Percentiles rank a stretch among this genome's conserved stretches.
phyloP scores from a whole-genome alignment of 30 jellyfish, hydroid and myxozoan genomes.

The Mastigias papua region DNA sequence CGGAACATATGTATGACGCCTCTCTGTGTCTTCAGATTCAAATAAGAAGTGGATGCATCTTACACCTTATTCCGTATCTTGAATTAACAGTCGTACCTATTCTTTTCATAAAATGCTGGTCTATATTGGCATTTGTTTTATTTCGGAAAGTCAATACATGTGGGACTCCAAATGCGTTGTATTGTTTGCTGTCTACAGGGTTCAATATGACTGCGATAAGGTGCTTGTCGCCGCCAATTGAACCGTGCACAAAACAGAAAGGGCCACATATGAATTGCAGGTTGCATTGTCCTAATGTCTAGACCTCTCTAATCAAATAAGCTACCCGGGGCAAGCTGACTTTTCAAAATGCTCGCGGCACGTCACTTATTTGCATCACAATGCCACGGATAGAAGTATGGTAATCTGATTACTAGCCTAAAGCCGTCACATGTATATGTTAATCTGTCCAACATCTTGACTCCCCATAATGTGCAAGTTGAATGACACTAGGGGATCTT shows the following conservation, averaged over 20 bases:
- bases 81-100: too few species aligned
- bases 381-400: background rate
- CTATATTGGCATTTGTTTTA: background rate
- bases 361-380: background rate
- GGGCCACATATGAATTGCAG: background rate
- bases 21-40: too few species aligned
- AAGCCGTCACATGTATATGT: background rate
- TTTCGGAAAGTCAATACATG: background rate
- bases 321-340: conserved; percentile 4
- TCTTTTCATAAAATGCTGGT: too few species aligned
- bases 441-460: background rate
- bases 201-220: background rate
- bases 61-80: too few species aligned
- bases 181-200: background rate
- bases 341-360: conserved; percentile 6
- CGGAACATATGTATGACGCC: too few species aligned
- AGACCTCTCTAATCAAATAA: conserved; percentile 10
- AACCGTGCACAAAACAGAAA: background rate
- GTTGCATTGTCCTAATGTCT: background rate
- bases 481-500: too few species aligned
- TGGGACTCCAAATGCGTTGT: background rate
- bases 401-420: background rate
- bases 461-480: background rate
- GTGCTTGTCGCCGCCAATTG: background rate
- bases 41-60: too few species aligned